phyloP scores from a whole-genome alignment of 64 coral and sea anemone species.

The Trachythela sp. region DNA sequence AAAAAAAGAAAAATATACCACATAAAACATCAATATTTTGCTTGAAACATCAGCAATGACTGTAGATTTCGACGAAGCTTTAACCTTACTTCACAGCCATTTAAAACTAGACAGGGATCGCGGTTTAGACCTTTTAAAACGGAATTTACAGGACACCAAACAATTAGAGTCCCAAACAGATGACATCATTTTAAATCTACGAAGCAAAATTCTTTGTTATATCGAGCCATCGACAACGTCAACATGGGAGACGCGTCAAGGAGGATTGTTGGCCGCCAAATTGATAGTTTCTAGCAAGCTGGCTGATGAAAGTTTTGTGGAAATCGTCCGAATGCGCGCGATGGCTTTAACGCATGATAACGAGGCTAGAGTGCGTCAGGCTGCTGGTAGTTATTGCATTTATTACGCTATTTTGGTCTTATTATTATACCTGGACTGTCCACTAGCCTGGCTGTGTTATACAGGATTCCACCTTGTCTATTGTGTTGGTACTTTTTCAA shows the following conservation, averaged over 20 bases:
- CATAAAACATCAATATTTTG: background rate
- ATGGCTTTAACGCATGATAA: conserved; percentile 78
- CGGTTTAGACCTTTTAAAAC: background rate
- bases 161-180: background rate
- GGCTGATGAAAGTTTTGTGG: conserved; percentile 44
- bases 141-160: background rate
- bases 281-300: background rate
- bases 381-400: conserved; percentile 54
- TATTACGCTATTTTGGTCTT: too few relatives aligned
- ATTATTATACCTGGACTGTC: background rate
- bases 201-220: conserved; percentile 5
- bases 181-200: background rate
- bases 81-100: background rate
- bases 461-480: too few relatives aligned
- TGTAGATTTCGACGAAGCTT: background rate
- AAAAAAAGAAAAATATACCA: background rate
- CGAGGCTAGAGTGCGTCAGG: conserved; percentile 78
- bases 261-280: conserved; percentile 5
- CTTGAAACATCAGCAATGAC: background rate
- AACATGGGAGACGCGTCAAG: conserved; percentile 6
- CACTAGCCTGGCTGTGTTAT: background rate
- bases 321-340: conserved; percentile 48
- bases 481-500: too few relatives aligned
- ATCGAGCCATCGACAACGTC: background rate
- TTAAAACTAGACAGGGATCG: conserved; percentile 4